phyloP scores from a whole-genome alignment of 2,888 invertebrate species.

The Drosophila kanekoi region DNA sequence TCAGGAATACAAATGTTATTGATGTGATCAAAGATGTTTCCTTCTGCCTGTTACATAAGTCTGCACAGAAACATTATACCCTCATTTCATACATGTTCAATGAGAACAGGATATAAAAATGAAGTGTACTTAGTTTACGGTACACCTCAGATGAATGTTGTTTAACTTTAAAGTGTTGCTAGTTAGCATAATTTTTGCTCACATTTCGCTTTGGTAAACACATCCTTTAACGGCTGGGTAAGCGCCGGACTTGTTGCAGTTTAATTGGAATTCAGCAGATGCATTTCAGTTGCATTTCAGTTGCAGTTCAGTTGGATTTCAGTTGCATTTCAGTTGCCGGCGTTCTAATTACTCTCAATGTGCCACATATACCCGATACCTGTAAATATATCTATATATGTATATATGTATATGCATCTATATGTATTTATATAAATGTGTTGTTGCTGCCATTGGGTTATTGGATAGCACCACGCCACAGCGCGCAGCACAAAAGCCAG shows the following conservation, averaged over 20 bases:
- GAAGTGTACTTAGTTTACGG: neutral
- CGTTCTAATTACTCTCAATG: slow-evolving; percentile 68
- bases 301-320: slow-evolving; percentile 72
- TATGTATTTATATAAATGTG: neutral
- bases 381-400: slow-evolving; percentile 8
- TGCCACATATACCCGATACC: slow-evolving; percentile 50
- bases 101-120: too few species aligned
- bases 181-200: slow-evolving; percentile 11
- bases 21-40: too few species aligned
- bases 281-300: slow-evolving; percentile 64
- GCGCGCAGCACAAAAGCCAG: slow-evolving; percentile 29
- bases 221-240: slow-evolving; percentile 64
- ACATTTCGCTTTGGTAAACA: slow-evolving; percentile 59
- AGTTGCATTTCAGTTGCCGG: slow-evolving; percentile 51
- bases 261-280: slow-evolving; percentile 76
- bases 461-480: slow-evolving; percentile 49
- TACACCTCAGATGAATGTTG: neutral
- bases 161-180: neutral
- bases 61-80: too few species aligned
- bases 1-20: too few species aligned
- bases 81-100: too few species aligned
- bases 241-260: slow-evolving; percentile 48
- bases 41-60: too few species aligned
- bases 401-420: neutral
- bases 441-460: slow-evolving; percentile 41